Conservation (phyloP, 2,113 vertebrate genomes). For the Pipa parva region DNA sequence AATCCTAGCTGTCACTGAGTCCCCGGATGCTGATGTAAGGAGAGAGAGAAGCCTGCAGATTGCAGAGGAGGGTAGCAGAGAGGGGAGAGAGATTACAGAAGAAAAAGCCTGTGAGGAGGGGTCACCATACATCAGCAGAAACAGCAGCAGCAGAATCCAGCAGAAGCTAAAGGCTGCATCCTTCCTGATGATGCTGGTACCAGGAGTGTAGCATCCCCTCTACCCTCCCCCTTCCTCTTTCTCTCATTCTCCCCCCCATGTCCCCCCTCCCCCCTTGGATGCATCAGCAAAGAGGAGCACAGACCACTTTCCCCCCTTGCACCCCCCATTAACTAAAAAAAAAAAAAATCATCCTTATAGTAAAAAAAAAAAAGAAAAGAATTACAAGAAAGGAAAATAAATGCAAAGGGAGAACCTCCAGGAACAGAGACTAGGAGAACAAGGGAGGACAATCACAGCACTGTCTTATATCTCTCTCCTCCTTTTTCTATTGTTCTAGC, state of each 20-base stretch:
- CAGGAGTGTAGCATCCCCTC: slow-evolving; percentile 35
- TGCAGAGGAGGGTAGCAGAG: slow-evolving; percentile 22
- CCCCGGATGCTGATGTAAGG: slow-evolving; percentile 44
- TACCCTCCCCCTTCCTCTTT: slow-evolving; percentile 35
- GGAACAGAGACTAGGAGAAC: slow-evolving; percentile 14
- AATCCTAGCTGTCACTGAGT: slow-evolving; percentile 39
- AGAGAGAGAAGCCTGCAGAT: slow-evolving; percentile 29
- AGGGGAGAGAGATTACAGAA: slow-evolving; percentile 34
- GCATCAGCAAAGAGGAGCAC: slow-evolving; percentile 40
- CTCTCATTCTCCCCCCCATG: neutral
- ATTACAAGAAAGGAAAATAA: slow-evolving; percentile 23
- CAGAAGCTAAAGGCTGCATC: slow-evolving; percentile 32
- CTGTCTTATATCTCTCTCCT: neutral
- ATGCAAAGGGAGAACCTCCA: slow-evolving; percentile 50
- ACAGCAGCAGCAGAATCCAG: slow-evolving; percentile 33
- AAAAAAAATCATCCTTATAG: slow-evolving; percentile 4
- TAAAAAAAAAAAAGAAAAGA: neutral
- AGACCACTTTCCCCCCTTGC: slow-evolving; percentile 26
- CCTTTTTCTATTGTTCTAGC: slow-evolving; percentile 37
- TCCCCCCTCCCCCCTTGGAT: slow-evolving; percentile 20
- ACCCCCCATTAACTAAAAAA: slow-evolving; percentile 45
- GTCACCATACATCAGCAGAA: slow-evolving; percentile 31
- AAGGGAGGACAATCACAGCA: slow-evolving; percentile 4
- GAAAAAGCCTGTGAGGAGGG: slow-evolving; percentile 32
- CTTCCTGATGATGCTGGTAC: slow-evolving; percentile 40